Evolutionary conservation across 2,797 vertebrate species (phyloP), one percentile per base, ranked within the genome.

Genomic region (Rhinatrema bivittatum): DNA sequence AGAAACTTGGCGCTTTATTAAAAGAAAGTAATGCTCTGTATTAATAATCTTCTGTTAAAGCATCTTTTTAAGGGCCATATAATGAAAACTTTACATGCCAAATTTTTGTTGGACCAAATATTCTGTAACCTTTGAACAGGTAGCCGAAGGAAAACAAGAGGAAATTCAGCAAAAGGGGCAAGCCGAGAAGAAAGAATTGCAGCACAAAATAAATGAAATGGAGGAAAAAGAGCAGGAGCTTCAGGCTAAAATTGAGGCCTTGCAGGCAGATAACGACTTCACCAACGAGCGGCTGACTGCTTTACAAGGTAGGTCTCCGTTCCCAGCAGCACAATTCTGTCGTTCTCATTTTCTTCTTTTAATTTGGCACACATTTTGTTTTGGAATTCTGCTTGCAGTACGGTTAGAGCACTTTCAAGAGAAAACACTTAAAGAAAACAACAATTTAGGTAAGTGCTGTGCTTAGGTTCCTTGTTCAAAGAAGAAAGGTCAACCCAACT

Each of bases 181-280:
- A 21, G 78, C 75, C 2, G 96, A 99, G 75, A 97, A 93, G 73
- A 90, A 90, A 58, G 91, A 95, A 70, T 68, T 98, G 52, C 92
- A 98, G 50, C 76, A 88, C 68, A 87, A 87, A 61, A 91, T 98
- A 24, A 91, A 93, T 56, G 95, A 97, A 79, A 95, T 99, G 96
- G 94, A 99, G 77, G 93, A 97, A 68, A 94, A 92, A 74, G 96
- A 98, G 52, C 93, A 97, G 76, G 88, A 92, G 40, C 91, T 99
- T 61, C 96, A 99, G 69, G 95, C 96, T 40, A 90, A 94, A 53
- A 94, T 99, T 32, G 96, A 99, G 55, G 96, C 96, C 60, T 77
- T 98, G 64, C 93, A 98, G 72, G 96, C 95, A 16, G 96, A 99
- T 72, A 99, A 98, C 12, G 96, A 99, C 72, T 99, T 99, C 76